These are phyloP conservation scores for Apodemus sylvaticus DNA, from an alignment of 2,113 vertebrate genomes.

Conservation along the genomic window DNA sequence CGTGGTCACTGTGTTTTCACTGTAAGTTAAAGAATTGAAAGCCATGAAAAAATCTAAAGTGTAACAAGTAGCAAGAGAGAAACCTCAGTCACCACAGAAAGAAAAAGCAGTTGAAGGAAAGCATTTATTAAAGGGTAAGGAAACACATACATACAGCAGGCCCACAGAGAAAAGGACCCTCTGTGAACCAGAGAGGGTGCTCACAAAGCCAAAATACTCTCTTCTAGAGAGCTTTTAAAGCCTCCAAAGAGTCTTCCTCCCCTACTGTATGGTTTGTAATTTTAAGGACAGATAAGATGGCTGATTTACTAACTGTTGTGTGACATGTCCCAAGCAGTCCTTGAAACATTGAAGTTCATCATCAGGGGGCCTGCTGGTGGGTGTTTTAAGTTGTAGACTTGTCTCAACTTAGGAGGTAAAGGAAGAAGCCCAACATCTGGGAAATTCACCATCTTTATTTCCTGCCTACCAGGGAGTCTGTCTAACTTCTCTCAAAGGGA, in stretches of 20 bases:
- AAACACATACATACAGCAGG: not conserved
- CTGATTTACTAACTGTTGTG: not conserved
- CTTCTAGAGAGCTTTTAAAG: not conserved
- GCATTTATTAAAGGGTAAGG: not conserved
- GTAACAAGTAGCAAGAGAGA: not conserved
- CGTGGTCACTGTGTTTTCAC: not conserved
- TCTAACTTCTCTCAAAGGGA: not conserved
- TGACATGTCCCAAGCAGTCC: not conserved
- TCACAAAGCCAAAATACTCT: not conserved
- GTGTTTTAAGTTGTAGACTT: not conserved
- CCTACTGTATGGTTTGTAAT: not conserved
- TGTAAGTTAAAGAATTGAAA: not conserved
- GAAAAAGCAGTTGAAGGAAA: not conserved
- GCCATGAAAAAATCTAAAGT: not conserved
- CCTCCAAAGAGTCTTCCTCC: not conserved
- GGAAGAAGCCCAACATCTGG: not conserved
- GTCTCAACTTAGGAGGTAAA: not conserved
- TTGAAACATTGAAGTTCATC: not conserved
- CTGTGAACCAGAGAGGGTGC: not conserved
- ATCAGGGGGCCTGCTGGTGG: not conserved
- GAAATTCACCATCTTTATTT: not conserved
- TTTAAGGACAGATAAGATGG: not conserved
- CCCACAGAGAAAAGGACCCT: not conserved
- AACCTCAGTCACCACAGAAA: not conserved
- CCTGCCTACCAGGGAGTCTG: not conserved